Evolutionary conservation across 2,797 vertebrate species (phyloP).

Genomic region (Morelia viridis): DNA sequence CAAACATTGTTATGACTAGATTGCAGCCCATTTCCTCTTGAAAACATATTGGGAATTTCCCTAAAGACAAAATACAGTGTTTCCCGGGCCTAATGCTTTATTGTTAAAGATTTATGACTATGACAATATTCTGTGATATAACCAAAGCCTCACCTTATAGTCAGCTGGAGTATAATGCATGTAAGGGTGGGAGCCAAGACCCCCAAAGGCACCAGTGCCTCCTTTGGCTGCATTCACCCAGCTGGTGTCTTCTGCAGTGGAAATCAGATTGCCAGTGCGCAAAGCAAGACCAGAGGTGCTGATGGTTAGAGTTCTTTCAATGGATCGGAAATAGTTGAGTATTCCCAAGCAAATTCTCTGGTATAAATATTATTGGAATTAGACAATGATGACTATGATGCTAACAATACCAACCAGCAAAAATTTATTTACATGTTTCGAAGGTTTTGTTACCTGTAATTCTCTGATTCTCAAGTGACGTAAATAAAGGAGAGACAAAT

Average conservation of each 20-base stretch:
- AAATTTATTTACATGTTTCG: background rate
- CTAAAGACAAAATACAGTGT: background rate
- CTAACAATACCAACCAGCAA: background rate
- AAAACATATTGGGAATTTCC: background rate
- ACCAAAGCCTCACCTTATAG: slow-evolving; percentile 70
- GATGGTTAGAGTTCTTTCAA: slow-evolving; percentile 77
- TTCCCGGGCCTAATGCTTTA: background rate
- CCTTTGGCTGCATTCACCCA: slow-evolving; percentile 74
- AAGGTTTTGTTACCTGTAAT: slow-evolving; percentile 72
- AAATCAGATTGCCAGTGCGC: slow-evolving; percentile 55
- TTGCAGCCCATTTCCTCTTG: background rate
- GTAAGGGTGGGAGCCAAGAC: slow-evolving; percentile 60
- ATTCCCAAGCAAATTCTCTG: slow-evolving; percentile 74
- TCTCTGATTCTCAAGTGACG: slow-evolving; percentile 73
- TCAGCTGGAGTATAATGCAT: slow-evolving; percentile 71
- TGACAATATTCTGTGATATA: background rate
- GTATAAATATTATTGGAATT: slow-evolving; percentile 18
- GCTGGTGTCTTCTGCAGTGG: slow-evolving; percentile 62
- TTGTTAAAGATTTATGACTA: background rate
- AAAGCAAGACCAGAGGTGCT: slow-evolving; percentile 67
- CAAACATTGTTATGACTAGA: background rate
- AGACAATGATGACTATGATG: fast-evolving
- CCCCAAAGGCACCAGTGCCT: slow-evolving; percentile 62
- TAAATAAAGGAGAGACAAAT: slow-evolving; percentile 75
- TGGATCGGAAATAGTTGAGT: slow-evolving; percentile 78